Percentiles rank a stretch among this genome's conserved stretches.
Evolutionary conservation across 2,113 vertebrate genomes (phyloP).

Genomic region (Enhydra lutris): DNA sequence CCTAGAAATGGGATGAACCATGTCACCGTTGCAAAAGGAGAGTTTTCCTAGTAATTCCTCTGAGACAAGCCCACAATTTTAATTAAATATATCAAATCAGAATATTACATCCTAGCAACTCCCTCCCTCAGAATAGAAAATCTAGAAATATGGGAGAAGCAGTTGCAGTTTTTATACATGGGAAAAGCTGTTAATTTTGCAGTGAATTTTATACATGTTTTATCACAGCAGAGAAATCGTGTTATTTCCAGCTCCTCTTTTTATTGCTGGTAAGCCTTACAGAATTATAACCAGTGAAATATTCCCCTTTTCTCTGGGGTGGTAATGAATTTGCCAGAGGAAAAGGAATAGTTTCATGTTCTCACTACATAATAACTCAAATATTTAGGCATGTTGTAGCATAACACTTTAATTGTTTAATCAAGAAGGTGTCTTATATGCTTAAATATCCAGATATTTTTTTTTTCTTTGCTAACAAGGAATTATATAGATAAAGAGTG

Average conservation of each 20-base stretch:
- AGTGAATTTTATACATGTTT: slow-evolving; percentile 56
- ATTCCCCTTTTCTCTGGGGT: slow-evolving; percentile 2
- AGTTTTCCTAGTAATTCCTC: background rate
- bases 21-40: background rate
- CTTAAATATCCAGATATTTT: background rate
- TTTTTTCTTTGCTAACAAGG: background rate
- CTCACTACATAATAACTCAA: slow-evolving; percentile 25
- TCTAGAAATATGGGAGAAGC: slow-evolving; percentile 66
- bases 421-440: background rate
- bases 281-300: slow-evolving; percentile 42
- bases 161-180: slow-evolving; percentile 37
- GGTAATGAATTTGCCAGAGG: slow-evolving; percentile 27
- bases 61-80: background rate
- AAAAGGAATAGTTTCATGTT: slow-evolving; percentile 40
- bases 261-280: background rate
- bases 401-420: slow-evolving; percentile 29
- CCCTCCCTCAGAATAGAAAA: slow-evolving; percentile 52
- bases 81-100: slow-evolving; percentile 35
- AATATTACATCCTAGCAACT: background rate
- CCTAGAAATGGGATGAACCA: background rate
- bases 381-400: slow-evolving; percentile 4
- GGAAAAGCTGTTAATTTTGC: slow-evolving; percentile 59
- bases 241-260: slow-evolving; percentile 33
- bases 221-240: slow-evolving; percentile 35
- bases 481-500: background rate